Base-by-base conservation (phyloP, 2,888 invertebrate genomes). In the Yponomeuta malinellus region DNA sequence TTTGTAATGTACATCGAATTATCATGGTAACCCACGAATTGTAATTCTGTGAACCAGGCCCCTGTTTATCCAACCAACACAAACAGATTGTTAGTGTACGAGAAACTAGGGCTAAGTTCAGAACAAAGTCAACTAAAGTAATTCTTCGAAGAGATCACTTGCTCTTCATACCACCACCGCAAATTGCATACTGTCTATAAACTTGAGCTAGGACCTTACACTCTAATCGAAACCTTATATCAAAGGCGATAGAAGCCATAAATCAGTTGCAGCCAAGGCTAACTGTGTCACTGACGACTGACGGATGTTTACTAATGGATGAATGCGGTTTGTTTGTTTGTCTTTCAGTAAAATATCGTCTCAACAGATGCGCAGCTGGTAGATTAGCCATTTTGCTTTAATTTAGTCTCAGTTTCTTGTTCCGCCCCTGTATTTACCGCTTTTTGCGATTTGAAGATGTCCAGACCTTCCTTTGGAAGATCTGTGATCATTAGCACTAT, bases 251-350 rank as follows among this genome's bases (percentile, higher is more conserved):
- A 59, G 52, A 15, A 59, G 8, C 52, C 15, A 59, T 59, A 59
- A 59, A 59, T 15, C 15, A 1, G 12, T 59, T 59, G 12, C 52
- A 15, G 52, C 8, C 43, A 43, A 43, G 5, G 3, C 43, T 6
- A 43, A 43, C 52, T 52, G 10, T 52, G 12, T 12, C 52, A 52
- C 10, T 59, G 52, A 59, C 15, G 52, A 59, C 15, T 59, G 52
- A 59, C 52, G 15, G 52, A 59, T 59, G 52, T 59, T 59, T 59
- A 59, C 52, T 59, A 59, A 59, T 59, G 52, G 43, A 43, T 59
- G 12, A 59, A 59, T 59, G 52, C 52, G 52, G 52, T 59, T 59
- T 59, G 52, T 15, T 59, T 59, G 52, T 59, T 59, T 59, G 52
- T 59, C 52, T 59, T 59, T 59, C 52, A 59, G 52, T 59, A 15